These are phyloP conservation scores for Phoenicopterus ruber DNA, from an alignment of 2,113 vertebrate species.

Conservation along the genomic window DNA sequence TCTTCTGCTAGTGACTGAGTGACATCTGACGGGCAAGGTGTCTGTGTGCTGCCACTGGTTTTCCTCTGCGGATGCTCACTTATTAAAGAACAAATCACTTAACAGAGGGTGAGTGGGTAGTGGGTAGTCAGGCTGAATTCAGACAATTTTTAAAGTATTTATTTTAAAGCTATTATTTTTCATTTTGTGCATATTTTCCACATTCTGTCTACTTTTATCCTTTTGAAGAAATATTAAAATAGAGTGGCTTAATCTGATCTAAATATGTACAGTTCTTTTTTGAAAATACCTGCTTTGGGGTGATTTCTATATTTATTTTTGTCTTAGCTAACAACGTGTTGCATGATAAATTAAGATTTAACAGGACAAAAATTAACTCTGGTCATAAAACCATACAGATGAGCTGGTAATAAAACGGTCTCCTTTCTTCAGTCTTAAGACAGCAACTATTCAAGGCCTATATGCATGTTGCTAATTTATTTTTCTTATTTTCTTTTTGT, in stretches of 20 bases:
- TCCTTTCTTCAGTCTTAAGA: not conserved
- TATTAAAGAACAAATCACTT: conserved; percentile 30
- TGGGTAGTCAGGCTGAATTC: conserved; percentile 32
- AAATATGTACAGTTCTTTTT: not conserved
- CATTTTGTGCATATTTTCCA: not conserved
- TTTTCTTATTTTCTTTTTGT: not conserved
- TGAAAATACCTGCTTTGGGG: not conserved
- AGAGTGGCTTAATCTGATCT: not conserved
- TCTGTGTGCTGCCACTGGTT: not conserved
- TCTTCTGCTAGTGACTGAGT: not conserved
- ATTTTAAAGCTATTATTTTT: not conserved
- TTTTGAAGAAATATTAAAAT: not conserved
- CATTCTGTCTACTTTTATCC: not conserved
- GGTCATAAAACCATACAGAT: not conserved
- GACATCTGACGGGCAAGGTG: not conserved
- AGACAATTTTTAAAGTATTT: conserved; percentile 1
- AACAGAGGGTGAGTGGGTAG: conserved; percentile 64
- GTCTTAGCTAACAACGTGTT: not conserved
- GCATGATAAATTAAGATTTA: not conserved
- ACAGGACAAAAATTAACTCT: not conserved
- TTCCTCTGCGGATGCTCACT: conserved; percentile 3
- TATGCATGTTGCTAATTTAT: not conserved
- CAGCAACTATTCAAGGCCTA: not conserved
- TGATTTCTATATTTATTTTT: not conserved
- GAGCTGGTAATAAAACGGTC: not conserved